These are phyloP conservation scores for Labrus mixtus DNA, from an alignment of 2,113 vertebrate species.

Conservation along the genomic window DNA sequence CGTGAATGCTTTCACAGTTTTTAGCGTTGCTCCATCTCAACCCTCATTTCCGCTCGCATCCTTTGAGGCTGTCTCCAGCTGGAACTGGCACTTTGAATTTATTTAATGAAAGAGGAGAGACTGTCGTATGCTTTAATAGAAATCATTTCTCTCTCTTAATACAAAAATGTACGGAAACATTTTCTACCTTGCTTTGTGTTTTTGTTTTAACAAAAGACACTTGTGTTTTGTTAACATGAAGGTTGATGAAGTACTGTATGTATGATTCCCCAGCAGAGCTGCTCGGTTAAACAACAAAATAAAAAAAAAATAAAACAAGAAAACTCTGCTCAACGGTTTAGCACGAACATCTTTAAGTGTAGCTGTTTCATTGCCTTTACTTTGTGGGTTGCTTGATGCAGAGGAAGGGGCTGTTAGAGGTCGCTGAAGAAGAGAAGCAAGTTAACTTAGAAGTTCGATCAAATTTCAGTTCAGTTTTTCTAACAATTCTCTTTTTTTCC, in stretches of 20 bases:
- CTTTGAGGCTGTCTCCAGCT: conserved; percentile 39
- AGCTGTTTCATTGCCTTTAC: conserved; percentile 18
- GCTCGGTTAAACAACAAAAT: conserved; percentile 41
- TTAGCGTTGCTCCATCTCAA: conserved; percentile 21
- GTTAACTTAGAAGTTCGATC: conserved; percentile 20
- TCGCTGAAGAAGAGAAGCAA: neutral
- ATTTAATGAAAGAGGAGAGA: conserved; percentile 49
- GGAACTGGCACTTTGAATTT: conserved; percentile 44
- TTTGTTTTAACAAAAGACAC: conserved; percentile 15
- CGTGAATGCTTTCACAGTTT: conserved; percentile 41
- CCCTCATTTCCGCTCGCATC: conserved; percentile 20
- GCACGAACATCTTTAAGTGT: conserved; percentile 25
- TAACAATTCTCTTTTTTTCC: neutral
- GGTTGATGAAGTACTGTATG: neutral
- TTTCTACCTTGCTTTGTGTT: conserved; percentile 46
- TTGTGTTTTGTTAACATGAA: conserved; percentile 17
- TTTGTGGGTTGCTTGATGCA: neutral
- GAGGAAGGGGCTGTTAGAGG: neutral
- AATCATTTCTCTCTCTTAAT: conserved; percentile 22
- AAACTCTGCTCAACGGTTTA: conserved; percentile 41
- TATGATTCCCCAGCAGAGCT: conserved; percentile 27
- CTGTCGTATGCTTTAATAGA: conserved; percentile 48
- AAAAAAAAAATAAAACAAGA: conserved; percentile 24
- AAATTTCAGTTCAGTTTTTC: conserved; percentile 24
- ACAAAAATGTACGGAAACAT: conserved; percentile 17